A percentile compares a stretch with the other conserved stretches of the same genome.
These are phyloP conservation scores for Barbus barbus DNA, from an alignment of 2,113 vertebrate genomes.

Conservation along the genomic window DNA sequence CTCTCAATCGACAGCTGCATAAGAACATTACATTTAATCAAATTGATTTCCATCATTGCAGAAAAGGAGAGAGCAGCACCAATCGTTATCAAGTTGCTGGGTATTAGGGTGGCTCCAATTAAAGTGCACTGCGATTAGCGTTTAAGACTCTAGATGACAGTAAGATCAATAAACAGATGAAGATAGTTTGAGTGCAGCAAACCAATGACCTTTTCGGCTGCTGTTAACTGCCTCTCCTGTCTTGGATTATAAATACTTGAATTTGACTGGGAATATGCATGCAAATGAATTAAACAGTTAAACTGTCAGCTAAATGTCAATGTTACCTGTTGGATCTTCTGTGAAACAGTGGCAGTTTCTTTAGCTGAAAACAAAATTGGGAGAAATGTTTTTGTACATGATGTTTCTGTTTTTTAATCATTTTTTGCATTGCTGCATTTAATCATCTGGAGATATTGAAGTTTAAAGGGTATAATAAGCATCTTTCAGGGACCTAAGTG, in stretches of 20 bases:
- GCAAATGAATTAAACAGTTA: background rate
- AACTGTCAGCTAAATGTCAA: background rate
- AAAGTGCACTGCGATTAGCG: background rate
- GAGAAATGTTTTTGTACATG: conserved; percentile 1
- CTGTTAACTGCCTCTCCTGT: background rate
- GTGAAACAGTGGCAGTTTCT: conserved; percentile 70
- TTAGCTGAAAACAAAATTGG: conserved; percentile 64
- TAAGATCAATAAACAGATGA: conserved; percentile 7
- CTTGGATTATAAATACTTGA: background rate
- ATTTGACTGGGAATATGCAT: background rate
- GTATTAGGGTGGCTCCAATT: background rate
- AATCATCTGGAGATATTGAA: background rate
- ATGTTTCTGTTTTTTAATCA: background rate
- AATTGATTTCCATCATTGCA: conserved; percentile 3
- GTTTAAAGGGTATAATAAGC: too few species aligned
- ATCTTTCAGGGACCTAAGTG: background rate
- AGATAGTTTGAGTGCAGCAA: background rate
- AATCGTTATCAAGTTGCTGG: background rate
- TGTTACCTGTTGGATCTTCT: conserved; percentile 37
- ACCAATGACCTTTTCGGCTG: background rate
- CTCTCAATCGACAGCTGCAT: conserved; percentile 13
- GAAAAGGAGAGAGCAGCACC: background rate
- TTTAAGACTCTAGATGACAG: conserved; percentile 25
- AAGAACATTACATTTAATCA: background rate
- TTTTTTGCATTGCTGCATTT: background rate